Evolutionary conservation across 2,113 vertebrate genomes (phyloP), one percentile per base, ranked within the genome.

Genomic region (Ochotona princeps): DNA sequence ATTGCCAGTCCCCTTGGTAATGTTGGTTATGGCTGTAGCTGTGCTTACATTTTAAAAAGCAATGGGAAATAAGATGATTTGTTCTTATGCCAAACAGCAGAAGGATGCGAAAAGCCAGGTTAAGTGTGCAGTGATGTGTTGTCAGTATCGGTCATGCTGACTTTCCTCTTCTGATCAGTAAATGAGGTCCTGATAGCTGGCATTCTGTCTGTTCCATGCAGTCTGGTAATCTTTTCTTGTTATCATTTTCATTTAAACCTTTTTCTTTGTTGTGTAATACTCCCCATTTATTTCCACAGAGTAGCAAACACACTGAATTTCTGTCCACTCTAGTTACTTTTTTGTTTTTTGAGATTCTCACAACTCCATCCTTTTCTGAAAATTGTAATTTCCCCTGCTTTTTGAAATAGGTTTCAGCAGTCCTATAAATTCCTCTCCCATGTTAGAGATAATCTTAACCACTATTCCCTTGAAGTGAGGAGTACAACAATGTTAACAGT

Each of bases 51-150:
- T 87, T 93, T 94, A 80, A 94, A 96, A 87, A 97, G 95, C 86
- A 95, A 89, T 35, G 82, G 78, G 28, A 92, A 21, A 44, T 92
- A 75, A 30, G 90, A 89, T 93, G 80, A 93, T 90, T 44, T 95
- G 87, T 61, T 95, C 83, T 97, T 96, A 97, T 97, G 96, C 96
- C 79, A 93, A 86, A 92, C 28, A 97, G 90, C 91, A 96, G 90
- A 96, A 96, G 18, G 47, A n/a, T 90, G 54, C 8, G 90, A 93
- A 93, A 44, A 86, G 8, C 74, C 0, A n/a, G 91, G 73, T 32
- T 93, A 83, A 18, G 32, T 93, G 32, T 25, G 65, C 60, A 92
- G 66, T 47, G 38, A 63, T 76, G 67, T 65, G 74, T 25, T 93
- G 8, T 89, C 96, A 65, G 93, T n/a, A 95, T 8, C 2, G 90